Conservation (phyloP, 2,797 vertebrate species). For the Sarcophilus harrisii region DNA sequence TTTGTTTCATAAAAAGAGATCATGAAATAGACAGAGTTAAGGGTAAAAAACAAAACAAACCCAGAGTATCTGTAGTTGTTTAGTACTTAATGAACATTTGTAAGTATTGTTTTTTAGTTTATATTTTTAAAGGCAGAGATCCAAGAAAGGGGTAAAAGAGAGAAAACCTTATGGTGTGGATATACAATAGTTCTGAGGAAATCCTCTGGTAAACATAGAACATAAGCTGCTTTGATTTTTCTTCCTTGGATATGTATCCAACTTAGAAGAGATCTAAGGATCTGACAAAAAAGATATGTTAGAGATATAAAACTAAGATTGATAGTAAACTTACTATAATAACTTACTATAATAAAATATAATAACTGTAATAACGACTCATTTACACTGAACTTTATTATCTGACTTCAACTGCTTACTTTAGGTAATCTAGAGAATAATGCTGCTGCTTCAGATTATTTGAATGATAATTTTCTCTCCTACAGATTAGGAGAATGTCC, state of each 20-base stretch:
- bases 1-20: background rate
- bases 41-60: background rate
- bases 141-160: background rate
- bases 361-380: too few species aligned
- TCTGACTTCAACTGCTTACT: background rate
- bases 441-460: background rate
- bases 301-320: background rate
- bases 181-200: background rate
- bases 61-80: background rate
- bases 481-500: background rate
- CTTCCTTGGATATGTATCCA: background rate
- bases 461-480: background rate
- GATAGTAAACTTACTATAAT: background rate
- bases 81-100: background rate
- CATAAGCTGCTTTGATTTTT: background rate
- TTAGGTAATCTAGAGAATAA: background rate
- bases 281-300: background rate
- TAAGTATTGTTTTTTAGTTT: background rate
- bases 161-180: background rate
- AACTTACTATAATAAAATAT: too few species aligned
- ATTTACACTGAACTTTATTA: background rate
- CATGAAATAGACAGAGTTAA: background rate
- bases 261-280: background rate
- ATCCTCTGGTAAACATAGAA: background rate
- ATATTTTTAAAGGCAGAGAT: background rate